Percentiles rank a stretch among this genome's conserved stretches.
Conservation (phyloP, 1,140 invertebrate species). For the Drosophila guanche region DNA sequence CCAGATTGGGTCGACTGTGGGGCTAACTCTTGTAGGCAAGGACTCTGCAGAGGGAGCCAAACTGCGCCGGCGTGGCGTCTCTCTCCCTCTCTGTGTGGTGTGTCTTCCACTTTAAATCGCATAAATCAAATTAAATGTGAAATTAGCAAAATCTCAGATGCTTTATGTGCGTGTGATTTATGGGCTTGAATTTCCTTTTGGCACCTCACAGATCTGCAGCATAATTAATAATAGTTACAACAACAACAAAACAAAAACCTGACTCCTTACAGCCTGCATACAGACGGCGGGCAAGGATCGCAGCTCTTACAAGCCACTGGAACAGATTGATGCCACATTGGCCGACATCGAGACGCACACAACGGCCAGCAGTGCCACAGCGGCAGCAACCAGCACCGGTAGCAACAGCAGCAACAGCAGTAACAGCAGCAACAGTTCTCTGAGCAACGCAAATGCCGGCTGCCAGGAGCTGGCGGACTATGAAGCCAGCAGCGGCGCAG, state of each 20-base stretch:
- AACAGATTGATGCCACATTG: conserved; percentile 83
- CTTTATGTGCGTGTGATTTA: conserved; percentile 52
- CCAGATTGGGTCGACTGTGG: not conserved
- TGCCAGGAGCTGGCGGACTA: conserved; percentile 47
- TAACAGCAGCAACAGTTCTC: conserved; percentile 14
- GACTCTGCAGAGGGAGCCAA: not conserved
- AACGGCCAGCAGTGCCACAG: conserved; percentile 54
- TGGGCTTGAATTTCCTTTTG: not conserved
- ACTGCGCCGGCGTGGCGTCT: conserved; percentile 55
- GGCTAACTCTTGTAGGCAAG: not conserved
- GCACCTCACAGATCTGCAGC: too few species aligned
- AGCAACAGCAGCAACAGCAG: conserved; percentile 42
- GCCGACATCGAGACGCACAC: conserved; percentile 71
- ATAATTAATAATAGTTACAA: too few species aligned
- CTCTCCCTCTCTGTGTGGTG: not conserved
- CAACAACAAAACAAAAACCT: too few species aligned
- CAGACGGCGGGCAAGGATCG: conserved; percentile 85
- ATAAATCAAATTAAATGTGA: conserved; percentile 62
- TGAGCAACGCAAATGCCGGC: conserved; percentile 12
- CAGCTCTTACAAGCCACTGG: conserved; percentile 84
- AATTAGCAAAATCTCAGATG: conserved; percentile 33
- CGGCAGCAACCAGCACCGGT: conserved; percentile 36
- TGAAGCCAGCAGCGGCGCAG: conserved; percentile 32
- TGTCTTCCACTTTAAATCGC: conserved; percentile 58
- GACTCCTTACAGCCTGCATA: conserved; percentile 83